Conservation (phyloP, 2,113 vertebrate species). For the Collichthys lucidus region DNA sequence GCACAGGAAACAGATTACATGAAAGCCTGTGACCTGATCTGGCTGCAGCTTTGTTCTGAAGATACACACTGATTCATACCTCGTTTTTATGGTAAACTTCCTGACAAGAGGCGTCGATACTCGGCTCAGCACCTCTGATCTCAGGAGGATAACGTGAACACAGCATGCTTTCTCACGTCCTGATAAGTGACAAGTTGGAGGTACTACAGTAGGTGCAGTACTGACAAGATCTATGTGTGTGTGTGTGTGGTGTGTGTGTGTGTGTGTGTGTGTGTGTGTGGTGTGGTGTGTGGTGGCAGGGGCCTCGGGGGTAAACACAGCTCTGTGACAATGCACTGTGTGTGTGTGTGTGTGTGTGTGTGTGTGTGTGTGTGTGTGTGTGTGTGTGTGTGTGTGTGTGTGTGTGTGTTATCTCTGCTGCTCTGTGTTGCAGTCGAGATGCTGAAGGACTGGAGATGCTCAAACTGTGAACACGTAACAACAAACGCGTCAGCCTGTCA, state of each 20-base stretch:
- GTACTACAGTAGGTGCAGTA: neutral
- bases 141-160: neutral
- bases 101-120: neutral
- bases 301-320: constrained; percentile 63
- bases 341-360: too few species aligned
- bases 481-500: neutral
- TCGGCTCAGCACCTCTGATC: too few species aligned
- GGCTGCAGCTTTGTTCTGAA: neutral
- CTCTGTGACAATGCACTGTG: constrained; percentile 19
- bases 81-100: neutral
- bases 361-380: constrained; percentile 26
- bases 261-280: neutral
- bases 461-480: neutral
- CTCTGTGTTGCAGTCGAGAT: constrained; percentile 15
- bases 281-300: constrained; percentile 7
- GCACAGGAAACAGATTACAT: neutral
- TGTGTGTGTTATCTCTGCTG: constrained; percentile 44
- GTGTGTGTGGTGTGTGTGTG: constrained; percentile 26
- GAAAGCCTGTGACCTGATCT: neutral
- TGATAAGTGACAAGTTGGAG: neutral
- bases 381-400: constrained; percentile 10
- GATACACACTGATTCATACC: neutral
- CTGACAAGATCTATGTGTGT: neutral
- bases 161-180: neutral
- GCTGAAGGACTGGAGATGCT: constrained; percentile 23